Conservation (phyloP, 2,888 invertebrate genomes). For the Pollenia griseotomentosa region DNA sequence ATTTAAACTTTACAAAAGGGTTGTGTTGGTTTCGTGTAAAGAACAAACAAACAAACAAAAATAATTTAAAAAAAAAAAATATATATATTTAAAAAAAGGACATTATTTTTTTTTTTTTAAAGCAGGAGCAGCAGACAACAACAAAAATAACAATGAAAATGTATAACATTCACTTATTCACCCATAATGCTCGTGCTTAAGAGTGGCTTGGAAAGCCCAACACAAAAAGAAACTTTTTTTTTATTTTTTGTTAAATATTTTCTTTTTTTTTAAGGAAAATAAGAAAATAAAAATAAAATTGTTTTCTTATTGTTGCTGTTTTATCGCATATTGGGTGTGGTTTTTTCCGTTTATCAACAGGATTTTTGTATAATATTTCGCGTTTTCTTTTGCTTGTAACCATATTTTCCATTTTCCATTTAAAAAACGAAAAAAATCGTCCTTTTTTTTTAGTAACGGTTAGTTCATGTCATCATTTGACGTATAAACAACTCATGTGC, state of each 20-base stretch:
- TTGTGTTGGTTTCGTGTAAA: constrained; percentile 56
- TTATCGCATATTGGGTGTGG: constrained; percentile 71
- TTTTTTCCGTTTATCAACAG: constrained; percentile 66
- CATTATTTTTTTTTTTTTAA: constrained; percentile 46
- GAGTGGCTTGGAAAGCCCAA: constrained; percentile 52
- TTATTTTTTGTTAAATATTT: constrained; percentile 54
- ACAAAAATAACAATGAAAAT: constrained; percentile 50
- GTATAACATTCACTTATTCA: constrained; percentile 66
- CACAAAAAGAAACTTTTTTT: constrained; percentile 8
- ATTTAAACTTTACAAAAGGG: constrained; percentile 65
- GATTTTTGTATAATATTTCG: constrained; percentile 67
- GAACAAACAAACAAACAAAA: constrained; percentile 46
- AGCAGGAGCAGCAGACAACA: constrained; percentile 34
- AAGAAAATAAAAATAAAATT: constrained; percentile 26
- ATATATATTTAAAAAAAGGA: constrained; percentile 40
- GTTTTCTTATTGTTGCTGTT: constrained; percentile 39
- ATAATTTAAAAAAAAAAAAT: constrained; percentile 34
- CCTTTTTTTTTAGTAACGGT: constrained; percentile 50
- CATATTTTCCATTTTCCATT: constrained; percentile 47
- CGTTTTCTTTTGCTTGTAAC: constrained; percentile 60
- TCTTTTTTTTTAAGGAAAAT: constrained; percentile 43
- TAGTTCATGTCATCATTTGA: constrained; percentile 65
- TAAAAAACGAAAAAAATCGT: constrained; percentile 14
- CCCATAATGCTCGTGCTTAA: constrained; percentile 61
- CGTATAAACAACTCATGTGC: constrained; percentile 55